Evolutionary conservation across 2,888 invertebrate genomes (phyloP), one percentile per base, ranked within the genome.

Genomic region (Brachyptera risi): DNA sequence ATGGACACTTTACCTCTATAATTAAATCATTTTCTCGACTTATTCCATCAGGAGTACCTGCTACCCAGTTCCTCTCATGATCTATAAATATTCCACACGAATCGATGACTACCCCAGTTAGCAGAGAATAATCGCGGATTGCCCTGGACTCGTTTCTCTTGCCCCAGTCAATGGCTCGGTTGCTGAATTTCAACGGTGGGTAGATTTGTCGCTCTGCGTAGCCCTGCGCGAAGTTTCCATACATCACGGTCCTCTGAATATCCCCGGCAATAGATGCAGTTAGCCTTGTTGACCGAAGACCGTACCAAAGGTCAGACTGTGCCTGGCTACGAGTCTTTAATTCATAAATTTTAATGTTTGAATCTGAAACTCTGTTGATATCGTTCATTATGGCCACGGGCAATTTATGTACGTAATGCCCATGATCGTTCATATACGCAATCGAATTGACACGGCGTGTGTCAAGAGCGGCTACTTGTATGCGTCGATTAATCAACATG

Each of bases 1-100:
- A 50, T 23, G 50, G 50, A n/a, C 50, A 50, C 17, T 50, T 50
- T 3, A 23, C 27, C 26, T 50, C 50, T 5, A 50, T 17, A 4
- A 50, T 3, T 3, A 50, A 2, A 13, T 13, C 5, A 4, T 3
- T n/a, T 11, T 50, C 50, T 13, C 2, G 23, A 3, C 9, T 15
- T 11, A 50, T 26, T 15, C 24, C 50, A n/a, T 50, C 50, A 3
- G 50, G 50, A 11, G 50, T 7, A 3, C 24, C 50, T 24, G 26
- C 50, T n/a, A 50, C 23, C n/a, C 13, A 50, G 26, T 50, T 50
- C 3, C 9, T 11, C n/a, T 50, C n/a, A 2, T 23, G 11, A 17
- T 50, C 50, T 13, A 50, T 50, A 23, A 26, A 9, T 2, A 50
- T 26, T 2, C 50, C 50, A 13, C 50, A 50, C 4, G 24, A 1